phyloP scores from a whole-genome alignment of 2,113 vertebrate genomes.

The Crotalus horridus region DNA sequence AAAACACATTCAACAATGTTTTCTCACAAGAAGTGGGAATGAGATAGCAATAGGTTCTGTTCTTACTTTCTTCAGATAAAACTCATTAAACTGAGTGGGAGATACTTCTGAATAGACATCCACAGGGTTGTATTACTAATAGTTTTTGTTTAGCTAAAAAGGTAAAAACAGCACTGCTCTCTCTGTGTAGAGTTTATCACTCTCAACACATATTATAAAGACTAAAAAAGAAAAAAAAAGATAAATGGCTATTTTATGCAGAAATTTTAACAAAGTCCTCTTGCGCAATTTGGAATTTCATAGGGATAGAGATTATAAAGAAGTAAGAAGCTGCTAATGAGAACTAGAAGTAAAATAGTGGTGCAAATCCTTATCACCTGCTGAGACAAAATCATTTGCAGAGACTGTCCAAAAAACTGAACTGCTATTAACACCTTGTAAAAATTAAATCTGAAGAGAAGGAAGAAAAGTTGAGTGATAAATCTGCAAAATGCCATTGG shows the following conservation, averaged over 20 bases:
- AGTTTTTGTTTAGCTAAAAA: constrained; percentile 41
- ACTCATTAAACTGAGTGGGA: not conserved
- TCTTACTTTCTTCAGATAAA: not conserved
- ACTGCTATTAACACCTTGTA: constrained; percentile 70
- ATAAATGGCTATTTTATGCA: constrained; percentile 66
- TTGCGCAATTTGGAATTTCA: constrained; percentile 66
- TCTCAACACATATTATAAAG: constrained; percentile 43
- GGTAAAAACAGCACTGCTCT: not conserved
- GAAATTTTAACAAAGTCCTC: constrained; percentile 63
- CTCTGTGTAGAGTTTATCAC: constrained; percentile 21
- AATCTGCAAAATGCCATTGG: constrained; percentile 66
- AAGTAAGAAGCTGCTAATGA: constrained; percentile 77
- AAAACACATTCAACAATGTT: not conserved
- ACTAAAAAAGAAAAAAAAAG: constrained; percentile 35
- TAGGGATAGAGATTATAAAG: constrained; percentile 73
- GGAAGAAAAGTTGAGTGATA: constrained; percentile 60
- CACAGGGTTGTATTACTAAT: not conserved
- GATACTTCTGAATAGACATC: not conserved
- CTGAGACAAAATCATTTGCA: constrained; percentile 68
- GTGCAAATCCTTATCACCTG: constrained; percentile 73
- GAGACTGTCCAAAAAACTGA: constrained; percentile 65
- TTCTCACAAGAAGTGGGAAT: not conserved
- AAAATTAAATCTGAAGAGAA: constrained; percentile 66
- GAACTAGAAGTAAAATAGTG: constrained; percentile 76
- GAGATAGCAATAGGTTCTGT: not conserved